phyloP scores from a whole-genome alignment of 2,113 vertebrate species.

The Uria aalge region DNA sequence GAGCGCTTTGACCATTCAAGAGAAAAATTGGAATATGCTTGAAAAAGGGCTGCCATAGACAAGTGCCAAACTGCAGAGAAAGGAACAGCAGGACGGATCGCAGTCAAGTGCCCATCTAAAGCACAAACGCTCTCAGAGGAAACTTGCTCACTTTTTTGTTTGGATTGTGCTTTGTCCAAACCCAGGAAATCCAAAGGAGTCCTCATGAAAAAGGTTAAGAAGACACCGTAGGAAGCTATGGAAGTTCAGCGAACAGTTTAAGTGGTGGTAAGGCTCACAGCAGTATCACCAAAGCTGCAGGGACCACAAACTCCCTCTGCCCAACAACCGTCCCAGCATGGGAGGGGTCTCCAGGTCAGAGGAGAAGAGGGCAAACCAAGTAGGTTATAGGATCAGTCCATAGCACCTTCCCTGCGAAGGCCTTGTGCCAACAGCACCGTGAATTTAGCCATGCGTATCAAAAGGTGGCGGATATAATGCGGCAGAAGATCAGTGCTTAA shows the following conservation, averaged over 20 bases:
- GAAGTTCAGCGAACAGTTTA: slow-evolving; percentile 23
- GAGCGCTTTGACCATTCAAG: slow-evolving; percentile 27
- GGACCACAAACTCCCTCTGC: background rate
- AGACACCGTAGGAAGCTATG: background rate
- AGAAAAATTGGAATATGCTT: slow-evolving; percentile 42
- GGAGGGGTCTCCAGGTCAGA: background rate
- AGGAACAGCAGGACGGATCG: slow-evolving; percentile 27
- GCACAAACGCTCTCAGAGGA: background rate
- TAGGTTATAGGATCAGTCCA: background rate
- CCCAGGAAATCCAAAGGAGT: background rate
- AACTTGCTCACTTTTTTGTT: background rate
- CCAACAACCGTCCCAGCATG: fast-evolving
- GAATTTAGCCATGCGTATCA: background rate
- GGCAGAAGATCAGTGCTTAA: background rate
- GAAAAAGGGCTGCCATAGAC: background rate
- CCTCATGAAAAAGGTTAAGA: slow-evolving; percentile 22
- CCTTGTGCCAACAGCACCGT: fast-evolving
- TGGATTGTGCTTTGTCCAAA: slow-evolving; percentile 7
- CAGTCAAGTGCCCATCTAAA: slow-evolving; percentile 32
- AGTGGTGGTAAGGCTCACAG: background rate
- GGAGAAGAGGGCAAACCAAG: background rate
- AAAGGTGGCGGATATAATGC: background rate
- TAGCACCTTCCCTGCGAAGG: background rate
- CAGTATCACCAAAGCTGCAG: background rate
- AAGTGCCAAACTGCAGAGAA: slow-evolving; percentile 42